A percentile compares a stretch with the other conserved stretches of the same genome.
phyloP scores from a whole-genome alignment of 2,797 vertebrate species.

The Helarctos malayanus region DNA sequence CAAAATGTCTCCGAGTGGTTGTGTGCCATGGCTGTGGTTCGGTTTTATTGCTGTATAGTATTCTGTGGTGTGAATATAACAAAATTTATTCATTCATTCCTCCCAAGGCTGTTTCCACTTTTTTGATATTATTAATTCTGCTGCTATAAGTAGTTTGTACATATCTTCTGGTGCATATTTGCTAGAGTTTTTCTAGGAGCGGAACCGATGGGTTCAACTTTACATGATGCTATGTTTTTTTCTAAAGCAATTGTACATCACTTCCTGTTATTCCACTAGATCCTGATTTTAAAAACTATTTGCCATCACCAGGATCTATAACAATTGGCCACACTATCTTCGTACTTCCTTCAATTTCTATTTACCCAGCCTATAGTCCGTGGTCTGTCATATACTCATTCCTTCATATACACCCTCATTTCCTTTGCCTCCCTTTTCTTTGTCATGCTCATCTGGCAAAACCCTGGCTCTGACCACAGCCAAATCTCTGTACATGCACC shows the following conservation, averaged over 20 bases:
- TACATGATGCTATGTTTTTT: neutral
- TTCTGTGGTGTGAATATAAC: neutral
- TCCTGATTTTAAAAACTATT: slow-evolving; percentile 8
- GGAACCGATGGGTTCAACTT: neutral
- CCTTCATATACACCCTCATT: neutral
- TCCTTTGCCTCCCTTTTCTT: neutral
- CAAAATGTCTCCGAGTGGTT: neutral
- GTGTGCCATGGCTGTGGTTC: neutral
- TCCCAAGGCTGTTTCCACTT: neutral
- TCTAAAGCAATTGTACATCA: neutral
- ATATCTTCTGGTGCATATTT: neutral
- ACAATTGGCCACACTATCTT: neutral
- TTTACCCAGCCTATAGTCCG: neutral
- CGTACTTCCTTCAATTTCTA: neutral
- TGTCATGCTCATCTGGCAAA: neutral
- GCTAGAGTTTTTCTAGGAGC: neutral
- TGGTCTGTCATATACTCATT: neutral
- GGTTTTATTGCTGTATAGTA: neutral
- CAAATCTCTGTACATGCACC: neutral
- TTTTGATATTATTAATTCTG: neutral
- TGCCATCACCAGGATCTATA: neutral
- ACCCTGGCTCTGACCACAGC: neutral
- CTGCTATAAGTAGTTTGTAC: neutral
- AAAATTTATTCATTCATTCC: neutral
- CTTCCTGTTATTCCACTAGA: neutral